Evolutionary conservation across 2,888 invertebrate genomes (phyloP).

Genomic region (Timema podura): DNA sequence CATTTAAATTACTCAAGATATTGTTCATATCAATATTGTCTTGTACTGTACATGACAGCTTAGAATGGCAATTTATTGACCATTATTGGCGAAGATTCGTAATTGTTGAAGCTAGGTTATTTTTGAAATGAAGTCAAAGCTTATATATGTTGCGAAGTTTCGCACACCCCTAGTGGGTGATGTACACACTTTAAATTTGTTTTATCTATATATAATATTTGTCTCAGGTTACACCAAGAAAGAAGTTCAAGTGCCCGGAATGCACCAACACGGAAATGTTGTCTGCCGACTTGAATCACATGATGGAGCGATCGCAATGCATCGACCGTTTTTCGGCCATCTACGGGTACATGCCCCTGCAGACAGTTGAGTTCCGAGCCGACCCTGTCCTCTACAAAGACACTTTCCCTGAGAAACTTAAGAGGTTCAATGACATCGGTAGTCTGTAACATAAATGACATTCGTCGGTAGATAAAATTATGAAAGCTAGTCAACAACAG

Average conservation of each 20-base stretch:
- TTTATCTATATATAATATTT: conserved; percentile 16
- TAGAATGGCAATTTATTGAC: too few species aligned
- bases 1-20: too few species aligned
- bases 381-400: conserved; percentile 93
- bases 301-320: conserved; percentile 89
- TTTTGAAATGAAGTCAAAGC: too few species aligned
- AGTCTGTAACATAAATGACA: conserved; percentile 59
- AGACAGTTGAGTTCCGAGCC: conserved; percentile 86
- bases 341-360: conserved; percentile 84
- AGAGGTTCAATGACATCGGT: conserved; percentile 84
- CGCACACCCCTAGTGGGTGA: too few species aligned
- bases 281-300: conserved; percentile 87
- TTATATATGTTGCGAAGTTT: too few species aligned
- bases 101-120: too few species aligned
- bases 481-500: too few species aligned
- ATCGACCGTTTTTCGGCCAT: conserved; percentile 74
- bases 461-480: too few species aligned
- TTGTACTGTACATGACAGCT: too few species aligned
- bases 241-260: conserved; percentile 96
- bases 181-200: too few species aligned
- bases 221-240: conserved; percentile 80
- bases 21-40: too few species aligned
- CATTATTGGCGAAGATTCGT: too few species aligned
- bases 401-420: conserved; percentile 77
- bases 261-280: conserved; percentile 92